Evolutionary conservation across 2,888 invertebrate genomes (phyloP).

Genomic region (Rhingia rostrata): DNA sequence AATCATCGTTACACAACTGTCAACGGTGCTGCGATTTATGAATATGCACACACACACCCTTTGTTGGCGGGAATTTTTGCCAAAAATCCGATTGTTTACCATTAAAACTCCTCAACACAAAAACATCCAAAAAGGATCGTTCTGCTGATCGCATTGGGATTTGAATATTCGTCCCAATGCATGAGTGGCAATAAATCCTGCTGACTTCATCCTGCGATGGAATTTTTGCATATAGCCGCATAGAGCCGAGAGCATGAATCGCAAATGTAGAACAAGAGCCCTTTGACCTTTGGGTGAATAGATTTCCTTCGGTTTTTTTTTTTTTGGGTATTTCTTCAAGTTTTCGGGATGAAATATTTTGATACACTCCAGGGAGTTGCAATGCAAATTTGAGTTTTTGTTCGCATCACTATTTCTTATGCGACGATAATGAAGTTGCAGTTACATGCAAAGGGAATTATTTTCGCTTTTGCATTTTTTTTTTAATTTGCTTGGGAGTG

Average conservation of each 20-base stretch:
- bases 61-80: slow-evolving; percentile 65
- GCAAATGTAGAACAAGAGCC: slow-evolving; percentile 64
- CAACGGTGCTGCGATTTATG: slow-evolving; percentile 62
- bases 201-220: slow-evolving; percentile 52
- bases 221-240: slow-evolving; percentile 58
- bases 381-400: slow-evolving; percentile 55
- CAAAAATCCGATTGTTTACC: slow-evolving; percentile 70
- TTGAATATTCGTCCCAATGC: slow-evolving; percentile 42
- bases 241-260: slow-evolving; percentile 24
- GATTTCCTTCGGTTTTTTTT: slow-evolving; percentile 13
- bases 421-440: slow-evolving; percentile 45
- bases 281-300: slow-evolving; percentile 54
- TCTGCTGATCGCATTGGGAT: slow-evolving; percentile 35
- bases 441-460: slow-evolving; percentile 27
- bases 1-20: slow-evolving; percentile 72
- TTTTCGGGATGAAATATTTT: slow-evolving; percentile 47
- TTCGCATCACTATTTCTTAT: slow-evolving; percentile 11
- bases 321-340: not conserved
- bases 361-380: slow-evolving; percentile 61
- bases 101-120: slow-evolving; percentile 42
- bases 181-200: slow-evolving; percentile 62
- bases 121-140: slow-evolving; percentile 6
- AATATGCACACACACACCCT: slow-evolving; percentile 62
- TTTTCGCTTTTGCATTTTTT: not conserved
- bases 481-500: slow-evolving; percentile 21